A percentile compares a stretch with the other conserved stretches of the same genome.
These are phyloP conservation scores for Tipula vernalis DNA, from an alignment of 2,888 invertebrate species.

Conservation along the genomic window DNA sequence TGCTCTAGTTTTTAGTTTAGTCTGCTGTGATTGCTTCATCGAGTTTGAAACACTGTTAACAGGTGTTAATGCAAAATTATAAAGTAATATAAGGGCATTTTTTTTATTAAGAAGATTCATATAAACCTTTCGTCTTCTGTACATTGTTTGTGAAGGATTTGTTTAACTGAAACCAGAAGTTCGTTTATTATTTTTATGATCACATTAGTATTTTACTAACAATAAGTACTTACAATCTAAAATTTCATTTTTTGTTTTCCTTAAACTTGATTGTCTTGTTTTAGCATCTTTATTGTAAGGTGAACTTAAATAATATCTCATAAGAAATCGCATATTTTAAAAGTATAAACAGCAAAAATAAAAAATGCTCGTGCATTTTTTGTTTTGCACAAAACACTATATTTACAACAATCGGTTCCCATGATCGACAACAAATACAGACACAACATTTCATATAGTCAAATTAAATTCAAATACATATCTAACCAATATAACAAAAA, in stretches of 20 bases:
- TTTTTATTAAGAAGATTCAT: neutral
- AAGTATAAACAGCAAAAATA: neutral
- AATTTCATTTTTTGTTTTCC: neutral
- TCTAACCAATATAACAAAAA: neutral
- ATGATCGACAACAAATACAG: slow-evolving; percentile 10
- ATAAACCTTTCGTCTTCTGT: neutral
- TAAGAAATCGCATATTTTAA: neutral
- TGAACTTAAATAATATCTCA: neutral
- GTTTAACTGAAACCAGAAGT: neutral
- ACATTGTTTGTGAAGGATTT: neutral
- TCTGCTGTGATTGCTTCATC: neutral
- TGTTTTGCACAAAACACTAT: neutral
- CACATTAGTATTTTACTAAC: neutral
- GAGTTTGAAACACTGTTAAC: neutral
- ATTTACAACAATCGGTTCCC: slow-evolving; percentile 7
- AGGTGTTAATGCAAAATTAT: neutral
- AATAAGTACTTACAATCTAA: neutral
- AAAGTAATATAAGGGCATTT: neutral
- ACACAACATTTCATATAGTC: neutral
- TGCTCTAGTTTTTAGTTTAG: neutral
- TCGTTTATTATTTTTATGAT: neutral
- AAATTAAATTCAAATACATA: neutral
- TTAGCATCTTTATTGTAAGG: neutral
- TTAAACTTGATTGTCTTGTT: neutral
- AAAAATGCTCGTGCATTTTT: slow-evolving; percentile 7